Base-by-base conservation (phyloP, 2,113 vertebrate genomes). In the Uria aalge region DNA sequence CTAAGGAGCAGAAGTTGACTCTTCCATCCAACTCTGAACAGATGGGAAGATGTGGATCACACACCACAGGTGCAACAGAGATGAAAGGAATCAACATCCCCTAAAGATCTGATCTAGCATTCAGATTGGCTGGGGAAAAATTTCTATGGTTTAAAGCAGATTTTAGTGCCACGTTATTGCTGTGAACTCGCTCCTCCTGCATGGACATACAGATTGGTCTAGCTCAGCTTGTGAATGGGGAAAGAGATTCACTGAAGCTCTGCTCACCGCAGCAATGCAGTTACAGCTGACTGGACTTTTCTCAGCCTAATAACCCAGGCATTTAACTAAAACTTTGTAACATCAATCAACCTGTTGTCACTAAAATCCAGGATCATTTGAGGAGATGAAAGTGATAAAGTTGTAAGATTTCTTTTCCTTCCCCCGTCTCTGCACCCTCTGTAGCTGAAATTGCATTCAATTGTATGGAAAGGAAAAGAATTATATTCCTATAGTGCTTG, bases 251-350 rank as follows among this genome's bases (percentile, higher is more conserved):
- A 19, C 30, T 78, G 57, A 55, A 47, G 76, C 69, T 94, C 66
- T 79, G 57, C 79, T 80, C 47, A 88, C n/a, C 5, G 21, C 66
- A 81, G 16, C 82, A 69, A 13, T 32, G n/a, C 27, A 55, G 47
- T 68, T 75, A 21, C 43, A 85, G 64, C 77, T 85, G 71, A 60
- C 43, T 57, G 45, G 60, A 76, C 76, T 84, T 91, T 79, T 80
- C 71, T 67, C 81, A 50, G 63, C 55, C 40, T 88, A 95, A 89
- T 27, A 90, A 93, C 15, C 14, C 21, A 82, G 52, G 34, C 57
- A 92, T 84, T 96, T 95, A 95, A 92, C 75, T 79, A 80, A 93
- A 91, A 90, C 59, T 76, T 24, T 78, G 85, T 71, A 86, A 76
- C 69, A 53, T 83, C 83, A 69, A 69, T 97, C 91, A 92, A 92